A percentile compares a stretch with the other conserved stretches of the same genome.
These are phyloP conservation scores for Eublepharis macularius DNA, from an alignment of 2,113 vertebrate genomes.

Conservation along the genomic window DNA sequence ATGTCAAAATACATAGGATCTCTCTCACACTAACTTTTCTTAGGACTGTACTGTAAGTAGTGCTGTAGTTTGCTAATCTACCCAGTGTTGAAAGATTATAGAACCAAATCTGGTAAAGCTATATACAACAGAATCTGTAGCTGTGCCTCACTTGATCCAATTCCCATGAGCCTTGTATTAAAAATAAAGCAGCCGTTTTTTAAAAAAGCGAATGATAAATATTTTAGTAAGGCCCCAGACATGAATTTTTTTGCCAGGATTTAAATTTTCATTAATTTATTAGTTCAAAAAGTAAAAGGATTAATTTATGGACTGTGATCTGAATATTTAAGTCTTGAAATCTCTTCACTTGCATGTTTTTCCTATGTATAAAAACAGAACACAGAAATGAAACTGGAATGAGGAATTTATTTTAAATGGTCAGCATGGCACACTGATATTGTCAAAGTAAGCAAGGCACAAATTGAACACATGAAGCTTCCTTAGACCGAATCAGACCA, in stretches of 20 bases:
- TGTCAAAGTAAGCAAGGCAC: neutral
- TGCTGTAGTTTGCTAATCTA: neutral
- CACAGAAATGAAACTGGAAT: neutral
- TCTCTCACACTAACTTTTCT: neutral
- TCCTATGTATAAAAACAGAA: neutral
- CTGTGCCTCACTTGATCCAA: neutral
- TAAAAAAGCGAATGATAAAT: neutral
- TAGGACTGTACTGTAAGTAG: too few species aligned
- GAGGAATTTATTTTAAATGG: neutral
- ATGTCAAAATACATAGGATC: too few species aligned
- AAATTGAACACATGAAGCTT: too few species aligned
- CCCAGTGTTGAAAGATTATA: neutral
- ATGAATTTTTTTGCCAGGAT: neutral
- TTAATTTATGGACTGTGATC: neutral
- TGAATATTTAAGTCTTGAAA: conserved; percentile 12
- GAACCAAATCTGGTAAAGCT: conserved; percentile 13
- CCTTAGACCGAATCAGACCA: too few species aligned
- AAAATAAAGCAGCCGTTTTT: conserved; percentile 18
- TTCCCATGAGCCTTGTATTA: conserved; percentile 8
- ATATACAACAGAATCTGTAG: neutral
- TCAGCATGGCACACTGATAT: neutral
- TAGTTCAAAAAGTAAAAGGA: neutral
- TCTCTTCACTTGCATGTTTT: neutral
- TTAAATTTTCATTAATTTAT: conserved; percentile 1
- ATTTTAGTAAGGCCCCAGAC: neutral